phyloP scores from a whole-genome alignment of 2,888 invertebrate species.

The Harpalus rubripes region DNA sequence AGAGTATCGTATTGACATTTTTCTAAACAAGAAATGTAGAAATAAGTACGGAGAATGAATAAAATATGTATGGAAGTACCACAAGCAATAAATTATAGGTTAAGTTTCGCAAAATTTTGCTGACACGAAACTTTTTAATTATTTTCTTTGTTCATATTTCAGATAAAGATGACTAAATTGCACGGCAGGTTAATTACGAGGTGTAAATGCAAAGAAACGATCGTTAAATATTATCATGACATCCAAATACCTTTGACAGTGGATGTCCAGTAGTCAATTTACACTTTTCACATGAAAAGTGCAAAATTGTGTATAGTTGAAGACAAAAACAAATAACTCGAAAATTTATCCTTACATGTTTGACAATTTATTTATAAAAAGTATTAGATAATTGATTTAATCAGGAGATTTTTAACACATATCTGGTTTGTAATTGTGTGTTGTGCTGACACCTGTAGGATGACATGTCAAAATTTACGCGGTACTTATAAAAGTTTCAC shows the following conservation, averaged over 20 bases:
- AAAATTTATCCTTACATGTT: conserved; percentile 58
- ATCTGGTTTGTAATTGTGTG: conserved; percentile 65
- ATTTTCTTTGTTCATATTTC: conserved; percentile 1
- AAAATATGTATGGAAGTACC: conserved; percentile 14
- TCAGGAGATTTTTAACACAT: conserved; percentile 64
- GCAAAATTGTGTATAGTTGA: conserved; percentile 17
- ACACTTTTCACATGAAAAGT: conserved; percentile 58
- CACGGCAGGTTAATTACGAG: neutral
- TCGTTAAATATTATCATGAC: conserved; percentile 56
- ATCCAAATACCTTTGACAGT: conserved; percentile 65
- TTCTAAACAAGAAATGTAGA: conserved; percentile 24
- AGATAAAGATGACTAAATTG: conserved; percentile 10
- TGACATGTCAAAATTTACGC: conserved; percentile 65
- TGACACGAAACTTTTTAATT: neutral
- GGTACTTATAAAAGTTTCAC: conserved; percentile 22
- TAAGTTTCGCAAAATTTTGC: conserved; percentile 12
- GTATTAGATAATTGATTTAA: conserved; percentile 65
- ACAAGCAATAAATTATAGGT: conserved; percentile 21
- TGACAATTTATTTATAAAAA: conserved; percentile 62
- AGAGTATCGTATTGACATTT: conserved; percentile 69
- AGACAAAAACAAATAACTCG: conserved; percentile 29
- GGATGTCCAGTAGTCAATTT: conserved; percentile 31
- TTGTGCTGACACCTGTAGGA: conserved; percentile 66
- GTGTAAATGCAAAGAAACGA: conserved; percentile 21
- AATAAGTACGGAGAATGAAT: conserved; percentile 3